Evolutionary conservation across 2,888 invertebrate species (phyloP), one percentile per base, ranked within the genome.

Genomic region (Lasioglossum morio): DNA sequence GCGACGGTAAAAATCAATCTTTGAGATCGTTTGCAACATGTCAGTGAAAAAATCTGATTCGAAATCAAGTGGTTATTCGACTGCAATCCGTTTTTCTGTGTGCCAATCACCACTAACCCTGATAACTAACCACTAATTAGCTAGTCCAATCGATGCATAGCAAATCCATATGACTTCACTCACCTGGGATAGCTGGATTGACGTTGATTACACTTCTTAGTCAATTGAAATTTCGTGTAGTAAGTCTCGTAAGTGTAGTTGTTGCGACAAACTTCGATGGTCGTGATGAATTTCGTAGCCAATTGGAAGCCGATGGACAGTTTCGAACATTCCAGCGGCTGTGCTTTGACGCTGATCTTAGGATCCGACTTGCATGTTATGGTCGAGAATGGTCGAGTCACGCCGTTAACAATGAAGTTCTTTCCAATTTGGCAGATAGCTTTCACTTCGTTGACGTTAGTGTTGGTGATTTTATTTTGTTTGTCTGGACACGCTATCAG

Each of bases 211-310:
- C 16, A 10, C 23, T 40, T 79, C 72, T 89, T 90, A 3, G 88
- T 86, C 75, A 95, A 57, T 0, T 48, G 80, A 69, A 85, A 90
- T 76, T 95, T 95, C 0, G 95, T 93, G 87, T 96, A 96, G 57
- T 94, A 93, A 0, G 95, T 96, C 3, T 90, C 92, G 81, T 94
- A 95, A 1, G 87, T 92, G 19, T 85, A 53, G 48, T 95, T 94
- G 82, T 96, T 91, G 53, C 95, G 95, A 75, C 96, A 96, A 1
- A 95, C 90, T 78, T 95, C 95, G 80, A 95, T 93, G 12, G 93
- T 92, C 12, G 92, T 92, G 23, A 96, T 81, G 75, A 95, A 95
- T 0, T 84, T 84, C 0, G 82, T 63, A 1, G 90, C 90, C 10
- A 95, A 86, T 19, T 92, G 86, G 87, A 95, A 96, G 72, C 96